Percentiles rank a stretch among this genome's conserved stretches.
These are phyloP conservation scores for Calameuta idolon DNA, from an alignment of 2,888 invertebrate genomes.

Conservation along the genomic window DNA sequence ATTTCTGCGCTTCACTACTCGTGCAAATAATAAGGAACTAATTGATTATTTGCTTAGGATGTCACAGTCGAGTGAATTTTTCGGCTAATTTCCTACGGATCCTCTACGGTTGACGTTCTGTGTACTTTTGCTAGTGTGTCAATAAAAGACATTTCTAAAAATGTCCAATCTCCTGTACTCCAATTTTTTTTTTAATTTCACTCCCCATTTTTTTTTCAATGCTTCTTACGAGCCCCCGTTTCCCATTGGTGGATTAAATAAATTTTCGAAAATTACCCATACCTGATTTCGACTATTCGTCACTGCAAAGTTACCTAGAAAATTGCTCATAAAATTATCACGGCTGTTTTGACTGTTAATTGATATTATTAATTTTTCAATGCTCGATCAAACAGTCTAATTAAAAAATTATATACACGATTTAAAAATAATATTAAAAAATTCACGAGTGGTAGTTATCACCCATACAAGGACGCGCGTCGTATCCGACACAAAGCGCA, in stretches of 20 bases:
- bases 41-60: constrained; percentile 55
- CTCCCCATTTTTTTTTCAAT: neutral
- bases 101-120: neutral
- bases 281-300: neutral
- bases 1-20: constrained; percentile 24
- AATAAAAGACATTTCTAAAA: neutral
- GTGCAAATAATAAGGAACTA: constrained; percentile 53
- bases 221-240: neutral
- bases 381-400: neutral
- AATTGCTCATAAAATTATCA: neutral
- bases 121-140: neutral
- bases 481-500: constrained; percentile 18
- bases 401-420: neutral
- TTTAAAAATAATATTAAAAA: neutral
- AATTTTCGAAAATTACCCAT: neutral
- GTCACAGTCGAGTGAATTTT: constrained; percentile 49
- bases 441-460: accelerated
- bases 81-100: constrained; percentile 46
- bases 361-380: neutral
- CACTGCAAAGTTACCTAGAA: neutral
- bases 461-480: neutral
- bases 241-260: neutral
- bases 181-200: neutral
- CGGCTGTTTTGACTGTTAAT: neutral
- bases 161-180: neutral